phyloP scores from a whole-genome alignment of 2,113 vertebrate species.

The Embiotoca jacksoni region DNA sequence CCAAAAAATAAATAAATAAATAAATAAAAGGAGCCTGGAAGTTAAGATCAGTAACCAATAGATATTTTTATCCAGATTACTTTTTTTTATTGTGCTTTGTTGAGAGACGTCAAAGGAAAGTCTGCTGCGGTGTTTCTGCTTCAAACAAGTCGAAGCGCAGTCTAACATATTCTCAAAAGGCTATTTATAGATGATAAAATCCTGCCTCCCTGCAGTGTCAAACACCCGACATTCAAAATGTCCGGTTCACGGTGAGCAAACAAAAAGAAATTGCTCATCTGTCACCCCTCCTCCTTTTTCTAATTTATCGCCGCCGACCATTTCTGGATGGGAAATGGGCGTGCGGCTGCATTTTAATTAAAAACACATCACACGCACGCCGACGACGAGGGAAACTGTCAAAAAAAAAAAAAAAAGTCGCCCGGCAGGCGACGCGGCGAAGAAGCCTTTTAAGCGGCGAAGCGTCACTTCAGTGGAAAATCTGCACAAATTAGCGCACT shows the following conservation, averaged over 20 bases:
- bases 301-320: slow-evolving; percentile 1
- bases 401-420: not conserved
- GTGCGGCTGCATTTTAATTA: slow-evolving; percentile 40
- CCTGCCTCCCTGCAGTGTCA: not conserved
- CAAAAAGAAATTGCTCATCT: not conserved
- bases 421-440: not conserved
- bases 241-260: not conserved
- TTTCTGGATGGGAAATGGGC: slow-evolving; percentile 30
- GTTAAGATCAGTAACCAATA: slow-evolving; percentile 24
- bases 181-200: slow-evolving; percentile 20
- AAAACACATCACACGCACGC: not conserved
- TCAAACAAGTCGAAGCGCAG: not conserved
- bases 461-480: slow-evolving; percentile 33
- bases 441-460: slow-evolving; percentile 3
- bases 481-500: slow-evolving; percentile 46
- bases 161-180: not conserved
- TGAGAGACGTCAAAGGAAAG: slow-evolving; percentile 16
- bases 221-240: not conserved
- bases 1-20: too few species aligned
- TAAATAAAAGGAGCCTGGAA: not conserved
- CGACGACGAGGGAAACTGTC: slow-evolving; percentile 41
- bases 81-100: not conserved
- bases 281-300: not conserved
- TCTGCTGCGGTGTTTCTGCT: not conserved
- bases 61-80: slow-evolving; percentile 7